Conservation (phyloP, 2,797 vertebrate species). For the Huso huso region DNA sequence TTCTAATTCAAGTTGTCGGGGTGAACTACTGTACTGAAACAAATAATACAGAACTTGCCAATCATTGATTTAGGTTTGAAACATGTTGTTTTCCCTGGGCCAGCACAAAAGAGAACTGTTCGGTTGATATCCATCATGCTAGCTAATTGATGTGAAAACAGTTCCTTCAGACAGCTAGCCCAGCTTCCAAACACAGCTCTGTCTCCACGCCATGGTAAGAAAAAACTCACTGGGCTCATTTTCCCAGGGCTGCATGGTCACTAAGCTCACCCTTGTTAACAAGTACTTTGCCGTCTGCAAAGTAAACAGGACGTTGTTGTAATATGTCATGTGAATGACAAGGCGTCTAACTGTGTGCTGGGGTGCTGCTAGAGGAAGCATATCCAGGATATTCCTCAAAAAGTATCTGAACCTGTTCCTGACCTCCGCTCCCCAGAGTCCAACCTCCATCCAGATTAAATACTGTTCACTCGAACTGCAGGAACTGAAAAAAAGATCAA, state of each 20-base stretch:
- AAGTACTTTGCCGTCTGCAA: background rate
- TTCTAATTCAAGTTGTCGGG: no score
- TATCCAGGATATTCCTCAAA: constrained; percentile 18
- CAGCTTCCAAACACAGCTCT: no score
- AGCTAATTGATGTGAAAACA: no score
- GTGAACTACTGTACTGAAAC: no score
- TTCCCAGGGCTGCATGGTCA: background rate
- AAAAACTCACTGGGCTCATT: background rate
- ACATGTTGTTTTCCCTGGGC: no score
- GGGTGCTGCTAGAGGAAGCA: constrained; percentile 14
- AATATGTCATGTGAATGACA: constrained; percentile 12
- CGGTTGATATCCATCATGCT: no score
- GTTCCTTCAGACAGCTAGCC: no score
- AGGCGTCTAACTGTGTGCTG: constrained; percentile 6
- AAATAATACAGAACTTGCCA: no score
- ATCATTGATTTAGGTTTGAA: no score
- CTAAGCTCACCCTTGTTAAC: constrained; percentile 4
- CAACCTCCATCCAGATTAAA: background rate
- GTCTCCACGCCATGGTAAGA: background rate
- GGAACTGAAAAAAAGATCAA: no score
- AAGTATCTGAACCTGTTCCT: background rate
- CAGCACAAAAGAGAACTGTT: no score
- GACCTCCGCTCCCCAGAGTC: constrained; percentile 6
- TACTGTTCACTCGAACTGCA: background rate
- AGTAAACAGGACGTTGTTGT: constrained; percentile 10